These are phyloP conservation scores for Ondatra zibethicus DNA, from an alignment of 2,113 vertebrate species.

Conservation along the genomic window DNA sequence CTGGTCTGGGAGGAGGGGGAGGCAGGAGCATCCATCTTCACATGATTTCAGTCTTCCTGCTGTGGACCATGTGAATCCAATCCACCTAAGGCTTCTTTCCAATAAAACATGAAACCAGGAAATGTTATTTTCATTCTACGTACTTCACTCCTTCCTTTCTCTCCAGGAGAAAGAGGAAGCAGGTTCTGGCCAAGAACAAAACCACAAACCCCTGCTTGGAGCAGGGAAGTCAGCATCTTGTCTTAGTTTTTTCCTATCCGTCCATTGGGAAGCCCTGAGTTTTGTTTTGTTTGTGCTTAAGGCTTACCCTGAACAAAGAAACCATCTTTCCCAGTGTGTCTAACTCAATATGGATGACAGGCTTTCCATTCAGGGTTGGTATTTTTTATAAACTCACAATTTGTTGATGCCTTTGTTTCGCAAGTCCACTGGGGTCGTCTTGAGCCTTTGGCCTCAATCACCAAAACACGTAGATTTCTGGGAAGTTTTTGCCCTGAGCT, in stretches of 20 bases:
- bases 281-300: slow-evolving; percentile 43
- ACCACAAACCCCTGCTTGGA: not conserved
- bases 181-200: slow-evolving; percentile 46
- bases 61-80: slow-evolving; percentile 81
- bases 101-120: slow-evolving; percentile 83
- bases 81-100: slow-evolving; percentile 82
- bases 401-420: not conserved
- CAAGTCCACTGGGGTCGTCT: slow-evolving; percentile 18
- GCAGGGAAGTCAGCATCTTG: slow-evolving; percentile 4
- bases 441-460: slow-evolving; percentile 58
- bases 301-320: slow-evolving; percentile 30
- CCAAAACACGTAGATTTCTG: slow-evolving; percentile 64
- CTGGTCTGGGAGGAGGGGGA: not conserved
- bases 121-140: slow-evolving; percentile 77
- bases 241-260: not conserved
- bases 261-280: not conserved
- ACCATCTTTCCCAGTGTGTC: slow-evolving; percentile 46
- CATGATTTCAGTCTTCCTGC: slow-evolving; percentile 61
- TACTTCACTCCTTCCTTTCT: slow-evolving; percentile 56
- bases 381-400: not conserved
- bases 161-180: slow-evolving; percentile 59
- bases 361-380: not conserved
- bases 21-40: slow-evolving; percentile 7
- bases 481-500: slow-evolving; percentile 66
- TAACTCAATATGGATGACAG: not conserved